Conservation (phyloP, 2,888 invertebrate species). For the Aphidoletes aphidimyza region DNA sequence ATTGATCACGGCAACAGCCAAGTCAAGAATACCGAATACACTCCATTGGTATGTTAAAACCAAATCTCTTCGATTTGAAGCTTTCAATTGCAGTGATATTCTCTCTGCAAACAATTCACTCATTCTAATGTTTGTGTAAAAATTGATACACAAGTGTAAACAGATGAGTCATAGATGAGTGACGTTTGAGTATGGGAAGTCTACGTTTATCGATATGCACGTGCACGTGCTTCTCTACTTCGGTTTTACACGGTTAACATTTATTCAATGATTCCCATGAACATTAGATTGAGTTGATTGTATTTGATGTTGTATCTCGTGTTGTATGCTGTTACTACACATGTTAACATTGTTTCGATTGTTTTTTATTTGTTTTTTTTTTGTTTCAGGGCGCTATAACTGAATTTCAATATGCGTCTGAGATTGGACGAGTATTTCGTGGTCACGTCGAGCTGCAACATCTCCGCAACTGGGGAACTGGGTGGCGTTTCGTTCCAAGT, state of each 20-base stretch:
- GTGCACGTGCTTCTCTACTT: too few relatives aligned
- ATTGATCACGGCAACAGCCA: slow-evolving; percentile 73
- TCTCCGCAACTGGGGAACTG: slow-evolving; percentile 73
- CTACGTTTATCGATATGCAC: too few relatives aligned
- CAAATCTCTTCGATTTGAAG: not conserved
- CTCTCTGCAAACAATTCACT: too few relatives aligned
- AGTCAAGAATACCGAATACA: slow-evolving; percentile 65
- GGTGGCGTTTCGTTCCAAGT: slow-evolving; percentile 74
- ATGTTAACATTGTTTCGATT: too few relatives aligned
- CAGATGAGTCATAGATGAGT: not conserved
- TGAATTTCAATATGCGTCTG: slow-evolving; percentile 72
- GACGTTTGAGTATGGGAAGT: too few relatives aligned
- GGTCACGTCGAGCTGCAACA: slow-evolving; percentile 74
- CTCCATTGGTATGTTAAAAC: slow-evolving; percentile 56
- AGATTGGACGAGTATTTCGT: slow-evolving; percentile 69
- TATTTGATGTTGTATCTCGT: too few relatives aligned
- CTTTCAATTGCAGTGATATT: too few relatives aligned
- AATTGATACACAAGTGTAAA: not conserved
- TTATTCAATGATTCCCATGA: too few relatives aligned
- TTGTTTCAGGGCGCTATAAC: slow-evolving; percentile 73
- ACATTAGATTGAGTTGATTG: not conserved
- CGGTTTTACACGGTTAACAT: too few relatives aligned
- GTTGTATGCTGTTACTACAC: too few relatives aligned
- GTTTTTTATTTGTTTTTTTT: not conserved
- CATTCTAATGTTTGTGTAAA: too few relatives aligned